These are phyloP conservation scores for Cantharis rufa DNA, from an alignment of 2,888 invertebrate species.

Conservation along the genomic window DNA sequence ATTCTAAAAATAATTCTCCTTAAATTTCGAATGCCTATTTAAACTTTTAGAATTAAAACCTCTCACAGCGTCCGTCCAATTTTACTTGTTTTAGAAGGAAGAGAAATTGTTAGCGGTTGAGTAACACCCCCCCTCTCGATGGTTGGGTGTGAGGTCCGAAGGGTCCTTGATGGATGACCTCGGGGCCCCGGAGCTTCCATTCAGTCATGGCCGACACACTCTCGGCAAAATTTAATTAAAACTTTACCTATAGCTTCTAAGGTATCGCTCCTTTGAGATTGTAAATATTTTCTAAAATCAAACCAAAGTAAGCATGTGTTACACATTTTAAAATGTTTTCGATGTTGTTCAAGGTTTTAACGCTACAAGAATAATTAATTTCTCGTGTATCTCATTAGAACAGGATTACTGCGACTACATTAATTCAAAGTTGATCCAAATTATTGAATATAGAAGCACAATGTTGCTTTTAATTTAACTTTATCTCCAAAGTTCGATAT, in stretches of 20 bases:
- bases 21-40: conserved; percentile 19
- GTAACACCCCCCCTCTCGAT: conserved; percentile 22
- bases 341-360: background rate
- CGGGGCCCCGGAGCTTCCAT: conserved; percentile 43
- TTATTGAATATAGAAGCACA: background rate
- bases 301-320: conserved; percentile 1
- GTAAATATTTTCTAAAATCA: conserved; percentile 12
- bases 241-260: conserved; percentile 44
- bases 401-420: background rate
- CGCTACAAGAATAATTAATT: background rate
- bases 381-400: background rate
- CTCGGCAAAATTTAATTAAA: conserved; percentile 41
- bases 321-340: background rate
- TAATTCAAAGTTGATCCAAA: background rate
- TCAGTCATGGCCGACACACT: conserved; percentile 25
- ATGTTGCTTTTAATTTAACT: background rate
- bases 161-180: conserved; percentile 57
- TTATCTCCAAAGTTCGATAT: background rate
- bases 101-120: conserved; percentile 28
- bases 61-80: conserved; percentile 21
- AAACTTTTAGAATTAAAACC: conserved; percentile 28
- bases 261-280: conserved; percentile 44
- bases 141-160: conserved; percentile 35
- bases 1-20: background rate
- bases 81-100: conserved; percentile 26